Base-by-base conservation (phyloP, 1,140 invertebrate genomes). In the Bombus vancouverensis region DNA sequence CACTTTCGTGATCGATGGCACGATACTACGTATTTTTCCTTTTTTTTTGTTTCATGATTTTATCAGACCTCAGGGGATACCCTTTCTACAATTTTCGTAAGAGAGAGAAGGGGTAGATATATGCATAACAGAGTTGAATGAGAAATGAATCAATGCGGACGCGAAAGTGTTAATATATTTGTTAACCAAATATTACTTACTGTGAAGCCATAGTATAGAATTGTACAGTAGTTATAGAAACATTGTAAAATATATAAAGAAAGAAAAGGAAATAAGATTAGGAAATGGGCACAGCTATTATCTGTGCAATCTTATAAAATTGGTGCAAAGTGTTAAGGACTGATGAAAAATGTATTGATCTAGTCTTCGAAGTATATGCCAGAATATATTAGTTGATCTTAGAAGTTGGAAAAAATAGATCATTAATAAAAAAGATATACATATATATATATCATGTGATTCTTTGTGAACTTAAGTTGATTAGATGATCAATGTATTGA, bases 341-440 rank as follows among this genome's bases (percentile, higher is more conserved):
- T 85, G 77, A 85, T 42, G 32, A 73, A 42, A 85, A 85, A 59
- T 80, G 28, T 73, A 80, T 65, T 73, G 57, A 53, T 85, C 83
- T 81, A 85, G 84, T 85, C 84, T 81, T 75, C n/a, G 57, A 81
- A 81, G 78, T 85, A 85, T 85, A 85, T 85, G 47, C 71, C 47
- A 74, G 59, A 75, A 75, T 81, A 75, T 68, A 81, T 66, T 85
- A 81, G 18, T 44, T 12, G 44, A 81, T 57, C 42, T 47, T 72
- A 42, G 59, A 57, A n/a, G 74, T 81, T 47, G 34, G 5, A 74
- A 59, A 22, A 1, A 74, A 81, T n/a, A 39, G 65, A n/a, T 39
- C 8, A 72, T 5, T 65, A 81, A 81, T 39, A 74, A 10, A 66
- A 47, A 73, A 73, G 1, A 73, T 25, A 71, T 53, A 47, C 15